Evolutionary conservation across 2,888 invertebrate genomes (phyloP).

Genomic region (Nebria brevicollis): DNA sequence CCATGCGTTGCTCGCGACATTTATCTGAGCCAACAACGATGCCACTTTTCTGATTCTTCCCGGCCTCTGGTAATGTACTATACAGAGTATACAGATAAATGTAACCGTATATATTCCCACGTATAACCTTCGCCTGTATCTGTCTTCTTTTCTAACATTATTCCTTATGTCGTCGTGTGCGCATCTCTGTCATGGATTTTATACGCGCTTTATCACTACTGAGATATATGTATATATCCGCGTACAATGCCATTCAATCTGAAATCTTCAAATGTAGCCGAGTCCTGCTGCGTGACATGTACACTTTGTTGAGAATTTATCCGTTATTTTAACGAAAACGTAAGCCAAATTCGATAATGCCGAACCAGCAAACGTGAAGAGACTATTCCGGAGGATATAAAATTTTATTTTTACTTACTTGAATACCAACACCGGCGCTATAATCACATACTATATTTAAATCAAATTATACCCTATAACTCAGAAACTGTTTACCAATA

Average conservation of each 20-base stretch:
- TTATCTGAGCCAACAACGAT: conserved; percentile 41
- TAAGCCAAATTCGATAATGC: conserved; percentile 34
- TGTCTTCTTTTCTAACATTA: conserved; percentile 16
- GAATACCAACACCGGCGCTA: not conserved
- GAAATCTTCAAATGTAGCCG: conserved; percentile 42
- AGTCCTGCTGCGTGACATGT: conserved; percentile 34
- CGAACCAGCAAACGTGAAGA: conserved; percentile 28
- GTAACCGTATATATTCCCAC: conserved; percentile 1
- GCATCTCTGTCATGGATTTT: conserved; percentile 37
- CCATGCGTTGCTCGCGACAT: conserved; percentile 20
- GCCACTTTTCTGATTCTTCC: conserved; percentile 44
- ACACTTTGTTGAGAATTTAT: conserved; percentile 44
- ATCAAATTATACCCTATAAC: not conserved
- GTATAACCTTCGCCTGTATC: conserved; percentile 26
- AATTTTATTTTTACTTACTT: conserved; percentile 33
- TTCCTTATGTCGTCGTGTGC: conserved; percentile 9
- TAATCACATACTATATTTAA: not conserved
- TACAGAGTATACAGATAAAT: conserved; percentile 33
- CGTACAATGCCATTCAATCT: conserved; percentile 44
- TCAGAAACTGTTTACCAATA: not conserved
- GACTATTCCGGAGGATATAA: conserved; percentile 29
- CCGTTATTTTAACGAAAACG: conserved; percentile 39
- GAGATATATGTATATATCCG: conserved; percentile 43
- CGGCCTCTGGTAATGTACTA: conserved; percentile 41
- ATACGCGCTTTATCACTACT: conserved; percentile 43